These are phyloP conservation scores for Caenorhabditis virilis DNA, from an alignment of 2,888 invertebrate species.

Conservation along the genomic window DNA sequence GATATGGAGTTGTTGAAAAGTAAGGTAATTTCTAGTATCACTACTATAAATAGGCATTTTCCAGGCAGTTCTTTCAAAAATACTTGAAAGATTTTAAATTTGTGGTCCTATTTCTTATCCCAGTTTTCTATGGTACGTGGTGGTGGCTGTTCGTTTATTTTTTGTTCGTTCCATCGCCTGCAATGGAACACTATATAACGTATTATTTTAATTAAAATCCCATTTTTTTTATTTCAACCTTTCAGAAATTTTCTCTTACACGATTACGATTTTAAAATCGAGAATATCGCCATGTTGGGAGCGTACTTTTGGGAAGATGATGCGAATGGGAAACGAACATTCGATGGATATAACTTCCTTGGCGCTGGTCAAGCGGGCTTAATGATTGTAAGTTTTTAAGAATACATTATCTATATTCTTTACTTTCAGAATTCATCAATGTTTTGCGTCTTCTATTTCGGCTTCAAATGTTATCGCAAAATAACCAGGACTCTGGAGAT, in stretches of 20 bases:
- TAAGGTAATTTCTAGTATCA: too few species aligned
- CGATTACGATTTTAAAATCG: constrained; percentile 15
- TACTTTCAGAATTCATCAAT: too few species aligned
- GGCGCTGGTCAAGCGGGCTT: constrained; percentile 11
- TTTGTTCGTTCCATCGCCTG: constrained; percentile 11
- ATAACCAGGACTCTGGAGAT: too few species aligned
- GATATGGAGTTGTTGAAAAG: constrained; percentile 23
- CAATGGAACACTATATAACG: constrained; percentile 6
- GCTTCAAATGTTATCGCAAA: too few species aligned
- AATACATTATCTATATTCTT: too few species aligned
- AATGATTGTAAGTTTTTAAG: too few species aligned
- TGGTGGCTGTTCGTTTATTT: constrained; percentile 20
- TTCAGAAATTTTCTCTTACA: too few species aligned
- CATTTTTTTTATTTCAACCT: constrained; percentile 8
- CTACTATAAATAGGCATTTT: too few species aligned
- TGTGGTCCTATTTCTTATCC: constrained; percentile 9
- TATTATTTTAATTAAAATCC: too few species aligned
- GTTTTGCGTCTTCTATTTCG: too few species aligned
- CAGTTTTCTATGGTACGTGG: constrained; percentile 16
- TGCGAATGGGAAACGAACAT: neutral
- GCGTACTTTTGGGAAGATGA: constrained; percentile 15
- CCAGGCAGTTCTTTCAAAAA: constrained; percentile 11
- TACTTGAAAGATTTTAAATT: constrained; percentile 11
- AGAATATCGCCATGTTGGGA: constrained; percentile 11
- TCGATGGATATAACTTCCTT: constrained; percentile 8